These are phyloP conservation scores for Molossus molossus DNA, from an alignment of 2,797 vertebrate species.

Conservation along the genomic window DNA sequence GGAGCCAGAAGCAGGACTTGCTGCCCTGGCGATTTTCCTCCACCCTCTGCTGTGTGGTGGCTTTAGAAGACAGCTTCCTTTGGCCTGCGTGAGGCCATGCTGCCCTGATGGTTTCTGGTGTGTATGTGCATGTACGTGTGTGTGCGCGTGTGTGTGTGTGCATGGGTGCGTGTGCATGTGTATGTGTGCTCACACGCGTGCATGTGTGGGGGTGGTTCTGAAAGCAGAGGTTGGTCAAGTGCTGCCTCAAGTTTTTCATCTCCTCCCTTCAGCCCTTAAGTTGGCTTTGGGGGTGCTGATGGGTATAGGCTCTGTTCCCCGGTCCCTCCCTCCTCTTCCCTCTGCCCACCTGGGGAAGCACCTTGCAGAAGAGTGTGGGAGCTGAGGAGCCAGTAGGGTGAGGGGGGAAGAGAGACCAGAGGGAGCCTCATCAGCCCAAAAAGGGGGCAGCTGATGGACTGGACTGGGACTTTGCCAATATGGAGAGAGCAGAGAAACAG, in stretches of 20 bases:
- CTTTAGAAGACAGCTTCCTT: background rate
- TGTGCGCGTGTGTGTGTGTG: rapidly evolving
- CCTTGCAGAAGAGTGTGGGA: background rate
- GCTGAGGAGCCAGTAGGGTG: background rate
- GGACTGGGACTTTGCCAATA: background rate
- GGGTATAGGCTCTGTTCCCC: background rate
- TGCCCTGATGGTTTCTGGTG: background rate
- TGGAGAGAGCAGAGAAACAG: background rate
- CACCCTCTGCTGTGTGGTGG: background rate
- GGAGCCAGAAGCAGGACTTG: background rate
- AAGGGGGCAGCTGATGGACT: background rate
- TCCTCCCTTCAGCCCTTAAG: background rate
- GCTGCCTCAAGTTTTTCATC: background rate
- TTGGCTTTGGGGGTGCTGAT: background rate
- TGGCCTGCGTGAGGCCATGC: background rate
- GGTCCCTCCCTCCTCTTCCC: background rate
- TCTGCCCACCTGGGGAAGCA: background rate
- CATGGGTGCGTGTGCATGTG: background rate
- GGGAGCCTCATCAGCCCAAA: background rate
- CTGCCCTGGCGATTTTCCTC: background rate
- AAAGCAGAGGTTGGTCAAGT: background rate
- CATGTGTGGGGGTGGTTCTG: background rate
- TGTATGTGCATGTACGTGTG: no score
- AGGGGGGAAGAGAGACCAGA: background rate
- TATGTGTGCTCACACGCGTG: background rate